Percentiles rank a stretch among this genome's conserved stretches.
phyloP scores from a whole-genome alignment of 2,797 vertebrate species.

The Cephalopachus bancanus region DNA sequence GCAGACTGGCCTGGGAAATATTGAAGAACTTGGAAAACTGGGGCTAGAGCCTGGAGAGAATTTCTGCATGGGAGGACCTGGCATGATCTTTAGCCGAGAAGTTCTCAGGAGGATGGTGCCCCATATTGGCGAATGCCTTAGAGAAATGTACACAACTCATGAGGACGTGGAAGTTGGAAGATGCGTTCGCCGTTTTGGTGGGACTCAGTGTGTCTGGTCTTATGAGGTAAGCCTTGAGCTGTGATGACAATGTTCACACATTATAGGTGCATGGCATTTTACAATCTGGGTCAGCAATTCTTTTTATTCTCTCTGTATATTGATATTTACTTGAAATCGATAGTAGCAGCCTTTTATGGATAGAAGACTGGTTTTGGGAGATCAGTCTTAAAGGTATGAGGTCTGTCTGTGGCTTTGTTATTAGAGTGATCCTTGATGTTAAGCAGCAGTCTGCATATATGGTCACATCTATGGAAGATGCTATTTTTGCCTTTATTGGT shows the following conservation, averaged over 20 bases:
- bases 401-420: background rate
- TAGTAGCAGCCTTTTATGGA: background rate
- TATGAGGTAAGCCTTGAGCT: slow-evolving; percentile 94
- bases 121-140: slow-evolving; percentile 97
- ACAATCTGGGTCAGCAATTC: background rate
- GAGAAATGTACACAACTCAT: slow-evolving; percentile 98
- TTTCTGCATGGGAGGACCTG: slow-evolving; percentile 99
- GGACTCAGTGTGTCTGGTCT: slow-evolving; percentile 99
- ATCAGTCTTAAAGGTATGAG: background rate
- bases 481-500: background rate
- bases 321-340: slow-evolving; percentile 35
- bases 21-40: slow-evolving; percentile 97
- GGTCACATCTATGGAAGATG: background rate
- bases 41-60: slow-evolving; percentile 98
- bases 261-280: background rate
- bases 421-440: background rate
- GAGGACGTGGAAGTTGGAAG: slow-evolving; percentile 99
- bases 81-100: slow-evolving; percentile 98
- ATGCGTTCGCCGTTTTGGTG: slow-evolving; percentile 96
- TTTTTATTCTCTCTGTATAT: background rate
- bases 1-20: slow-evolving; percentile 97
- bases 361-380: background rate
- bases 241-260: background rate
- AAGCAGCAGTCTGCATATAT: background rate
- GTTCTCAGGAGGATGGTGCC: slow-evolving; percentile 97